Conservation (phyloP, 2,797 vertebrate species). For the Enteromius argenteus region DNA sequence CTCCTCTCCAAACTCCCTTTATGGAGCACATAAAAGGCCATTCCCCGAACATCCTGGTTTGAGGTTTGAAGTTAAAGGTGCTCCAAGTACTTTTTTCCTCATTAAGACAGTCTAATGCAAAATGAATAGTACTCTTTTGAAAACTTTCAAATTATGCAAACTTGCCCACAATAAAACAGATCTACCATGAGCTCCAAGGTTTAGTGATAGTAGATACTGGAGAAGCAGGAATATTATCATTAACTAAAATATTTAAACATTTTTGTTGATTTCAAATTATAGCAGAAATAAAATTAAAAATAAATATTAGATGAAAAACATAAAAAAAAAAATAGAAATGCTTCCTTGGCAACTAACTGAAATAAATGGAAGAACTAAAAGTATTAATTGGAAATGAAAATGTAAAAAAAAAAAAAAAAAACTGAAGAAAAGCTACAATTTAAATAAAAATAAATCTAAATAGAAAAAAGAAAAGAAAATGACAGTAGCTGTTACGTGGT, state of each 20-base stretch:
- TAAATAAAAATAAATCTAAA: not conserved
- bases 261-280: not conserved
- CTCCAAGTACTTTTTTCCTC: slow-evolving; percentile 8
- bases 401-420: not conserved
- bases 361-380: not conserved
- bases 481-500: not conserved
- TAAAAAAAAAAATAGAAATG: not conserved
- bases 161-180: not conserved
- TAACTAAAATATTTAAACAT: not conserved
- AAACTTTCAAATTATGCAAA: slow-evolving; percentile 5
- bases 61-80: slow-evolving; percentile 20
- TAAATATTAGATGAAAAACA: not conserved
- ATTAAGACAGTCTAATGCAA: slow-evolving; percentile 14
- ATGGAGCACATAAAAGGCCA: not conserved
- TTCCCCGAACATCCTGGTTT: not conserved
- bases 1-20: not conserved
- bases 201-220: not conserved
- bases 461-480: not conserved
- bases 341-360: not conserved
- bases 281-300: not conserved
- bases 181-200: not conserved
- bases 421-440: not conserved
- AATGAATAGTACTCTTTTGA: slow-evolving; percentile 10
- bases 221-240: not conserved
- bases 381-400: not conserved